phyloP scores from a whole-genome alignment of 1,140 invertebrate species.

The Aphis gossypii region DNA sequence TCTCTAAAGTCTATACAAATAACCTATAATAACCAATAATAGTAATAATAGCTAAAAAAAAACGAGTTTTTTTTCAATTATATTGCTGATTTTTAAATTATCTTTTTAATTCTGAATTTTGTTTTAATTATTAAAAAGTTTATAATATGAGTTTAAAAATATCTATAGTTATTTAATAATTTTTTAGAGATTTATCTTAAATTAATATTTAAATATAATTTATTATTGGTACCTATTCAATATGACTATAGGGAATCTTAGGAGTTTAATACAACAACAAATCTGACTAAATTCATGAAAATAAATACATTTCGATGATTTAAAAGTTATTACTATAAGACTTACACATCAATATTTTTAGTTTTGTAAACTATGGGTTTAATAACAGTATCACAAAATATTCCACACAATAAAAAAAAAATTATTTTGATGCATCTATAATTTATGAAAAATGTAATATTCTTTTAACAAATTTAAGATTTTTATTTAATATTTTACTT shows the following conservation, averaged over 20 bases:
- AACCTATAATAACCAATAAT: not conserved
- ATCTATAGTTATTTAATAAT: not conserved
- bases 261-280: not conserved
- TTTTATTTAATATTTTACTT: not conserved
- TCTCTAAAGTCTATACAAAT: not conserved
- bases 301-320: too few species aligned
- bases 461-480: not conserved
- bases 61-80: not conserved
- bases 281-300: too few species aligned
- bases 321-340: too few species aligned
- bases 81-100: not conserved
- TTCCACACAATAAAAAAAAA: too few species aligned
- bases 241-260: not conserved
- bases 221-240: too few species aligned
- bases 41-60: not conserved
- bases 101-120: not conserved
- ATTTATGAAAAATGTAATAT: not conserved
- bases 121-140: not conserved
- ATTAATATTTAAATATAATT: too few species aligned
- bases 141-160: not conserved
- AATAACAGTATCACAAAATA: not conserved
- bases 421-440: not conserved
- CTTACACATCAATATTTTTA: too few species aligned
- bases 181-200: too few species aligned
- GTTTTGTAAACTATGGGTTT: not conserved